Evolutionary conservation across 1,140 invertebrate genomes (phyloP).

Genomic region (Ridgeia piscesae): DNA sequence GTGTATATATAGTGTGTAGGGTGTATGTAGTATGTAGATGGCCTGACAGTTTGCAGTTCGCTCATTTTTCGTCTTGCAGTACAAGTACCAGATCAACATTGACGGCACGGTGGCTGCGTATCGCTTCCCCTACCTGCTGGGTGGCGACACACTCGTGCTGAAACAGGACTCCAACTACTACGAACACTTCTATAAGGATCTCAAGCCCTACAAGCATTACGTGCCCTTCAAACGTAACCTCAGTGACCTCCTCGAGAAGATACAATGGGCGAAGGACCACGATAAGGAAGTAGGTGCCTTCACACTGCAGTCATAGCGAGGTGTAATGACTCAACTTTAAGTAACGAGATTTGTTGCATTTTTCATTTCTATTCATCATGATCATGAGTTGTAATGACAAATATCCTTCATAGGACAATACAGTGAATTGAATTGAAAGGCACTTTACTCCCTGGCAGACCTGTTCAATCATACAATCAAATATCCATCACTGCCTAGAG

Average conservation of each 20-base stretch:
- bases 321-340: conserved; percentile 11
- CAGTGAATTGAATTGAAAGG: no score
- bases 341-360: no score
- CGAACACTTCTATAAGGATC: conserved; percentile 86
- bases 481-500: no score
- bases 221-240: conserved; percentile 80
- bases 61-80: conserved; percentile 64
- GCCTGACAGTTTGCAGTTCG: no score
- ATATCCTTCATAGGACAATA: no score
- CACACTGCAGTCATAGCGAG: background rate
- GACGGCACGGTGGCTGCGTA: conserved; percentile 97
- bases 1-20: no score
- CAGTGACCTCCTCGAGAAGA: conserved; percentile 76
- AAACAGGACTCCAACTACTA: conserved; percentile 93
- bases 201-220: conserved; percentile 79
- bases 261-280: conserved; percentile 79
- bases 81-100: conserved; percentile 92
- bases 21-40: no score
- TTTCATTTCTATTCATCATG: no score
- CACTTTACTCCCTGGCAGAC: no score
- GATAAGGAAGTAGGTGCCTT: conserved; percentile 64
- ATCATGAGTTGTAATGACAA: no score
- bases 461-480: no score
- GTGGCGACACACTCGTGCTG: conserved; percentile 81
- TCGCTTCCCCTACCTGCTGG: conserved; percentile 86